Conservation (phyloP, 2,797 vertebrate genomes). For the Rhinatrema bivittatum region DNA sequence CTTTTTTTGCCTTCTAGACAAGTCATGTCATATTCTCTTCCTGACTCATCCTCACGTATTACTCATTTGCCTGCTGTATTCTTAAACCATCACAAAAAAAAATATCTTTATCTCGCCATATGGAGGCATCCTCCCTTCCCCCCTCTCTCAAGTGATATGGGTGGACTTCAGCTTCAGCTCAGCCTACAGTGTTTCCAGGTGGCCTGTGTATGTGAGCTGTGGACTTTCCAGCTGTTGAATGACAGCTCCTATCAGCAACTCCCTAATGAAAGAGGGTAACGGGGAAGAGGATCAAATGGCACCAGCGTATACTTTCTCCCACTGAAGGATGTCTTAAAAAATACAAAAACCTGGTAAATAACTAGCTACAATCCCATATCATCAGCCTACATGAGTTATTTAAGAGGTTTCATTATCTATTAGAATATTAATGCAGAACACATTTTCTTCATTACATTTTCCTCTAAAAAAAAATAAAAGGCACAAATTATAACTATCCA, state of each 20-base stretch:
- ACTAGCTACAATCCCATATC: too few relatives aligned
- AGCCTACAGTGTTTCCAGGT: slow-evolving; percentile 33
- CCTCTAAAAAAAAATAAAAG: too few relatives aligned
- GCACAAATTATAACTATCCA: too few relatives aligned
- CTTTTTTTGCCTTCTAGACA: too few relatives aligned
- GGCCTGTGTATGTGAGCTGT: slow-evolving; percentile 31
- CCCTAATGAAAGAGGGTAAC: slow-evolving; percentile 36
- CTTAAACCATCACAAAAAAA: accelerated
- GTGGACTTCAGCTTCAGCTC: slow-evolving; percentile 9
- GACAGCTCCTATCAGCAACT: slow-evolving; percentile 49
- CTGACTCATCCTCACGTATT: slow-evolving; percentile 17
- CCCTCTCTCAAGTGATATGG: neutral
- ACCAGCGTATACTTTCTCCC: slow-evolving; percentile 6
- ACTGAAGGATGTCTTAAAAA: neutral
- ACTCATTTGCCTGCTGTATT: slow-evolving; percentile 4
- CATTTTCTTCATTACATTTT: too few relatives aligned
- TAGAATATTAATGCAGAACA: too few relatives aligned
- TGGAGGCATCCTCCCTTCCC: neutral
- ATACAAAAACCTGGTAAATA: too few relatives aligned
- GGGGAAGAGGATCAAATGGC: slow-evolving; percentile 24
- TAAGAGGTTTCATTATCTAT: too few relatives aligned
- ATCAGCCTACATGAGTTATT: too few relatives aligned
- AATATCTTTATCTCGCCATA: too few relatives aligned
- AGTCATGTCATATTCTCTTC: slow-evolving; percentile 16
- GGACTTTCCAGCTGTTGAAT: slow-evolving; percentile 23